Conservation (phyloP, 1,140 invertebrate genomes). For the Drosophila repletoides region DNA sequence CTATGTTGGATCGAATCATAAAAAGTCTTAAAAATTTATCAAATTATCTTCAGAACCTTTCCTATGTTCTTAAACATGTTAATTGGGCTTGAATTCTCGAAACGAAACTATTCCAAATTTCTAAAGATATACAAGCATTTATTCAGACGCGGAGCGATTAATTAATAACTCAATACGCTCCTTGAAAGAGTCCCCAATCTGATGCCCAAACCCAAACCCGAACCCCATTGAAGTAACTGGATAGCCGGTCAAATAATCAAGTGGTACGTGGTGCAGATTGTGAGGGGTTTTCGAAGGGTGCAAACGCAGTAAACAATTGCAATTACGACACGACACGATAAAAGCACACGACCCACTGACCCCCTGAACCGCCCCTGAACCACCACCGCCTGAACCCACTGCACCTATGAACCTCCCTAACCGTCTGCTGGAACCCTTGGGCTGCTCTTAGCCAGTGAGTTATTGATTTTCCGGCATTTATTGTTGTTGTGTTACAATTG, state of each 20-base stretch:
- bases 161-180: no score
- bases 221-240: neutral
- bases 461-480: slow-evolving; percentile 45
- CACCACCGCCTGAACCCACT: slow-evolving; percentile 1
- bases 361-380: slow-evolving; percentile 25
- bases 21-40: no score
- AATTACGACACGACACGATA: slow-evolving; percentile 33
- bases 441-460: slow-evolving; percentile 28
- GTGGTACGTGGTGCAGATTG: neutral
- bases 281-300: neutral
- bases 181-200: neutral
- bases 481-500: slow-evolving; percentile 18
- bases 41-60: no score
- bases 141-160: no score
- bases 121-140: no score
- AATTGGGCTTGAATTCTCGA: no score
- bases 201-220: neutral
- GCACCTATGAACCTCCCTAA: neutral
- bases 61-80: no score
- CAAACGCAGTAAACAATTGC: slow-evolving; percentile 43
- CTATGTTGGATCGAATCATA: no score
- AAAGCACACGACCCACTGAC: slow-evolving; percentile 7
- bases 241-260: slow-evolving; percentile 31
- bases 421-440: slow-evolving; percentile 10
- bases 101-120: no score